These are phyloP conservation scores for Drosophila pallidifrons DNA, from an alignment of 1,140 invertebrate genomes.

Conservation along the genomic window DNA sequence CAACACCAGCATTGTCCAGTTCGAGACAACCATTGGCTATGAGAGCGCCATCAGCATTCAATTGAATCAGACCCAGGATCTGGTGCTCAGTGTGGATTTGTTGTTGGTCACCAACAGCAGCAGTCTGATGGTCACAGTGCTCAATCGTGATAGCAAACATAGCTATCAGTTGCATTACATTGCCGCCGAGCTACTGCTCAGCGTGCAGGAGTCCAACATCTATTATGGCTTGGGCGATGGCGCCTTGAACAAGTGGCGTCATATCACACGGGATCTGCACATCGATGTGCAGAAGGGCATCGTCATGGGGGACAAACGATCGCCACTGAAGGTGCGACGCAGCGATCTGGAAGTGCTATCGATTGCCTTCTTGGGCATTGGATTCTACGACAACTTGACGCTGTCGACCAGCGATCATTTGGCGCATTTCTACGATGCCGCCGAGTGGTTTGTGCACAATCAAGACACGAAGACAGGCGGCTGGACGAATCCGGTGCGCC, in stretches of 20 bases:
- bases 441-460: constrained; percentile 95
- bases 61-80: constrained; percentile 90
- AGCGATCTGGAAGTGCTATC: constrained; percentile 89
- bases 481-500: constrained; percentile 94
- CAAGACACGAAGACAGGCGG: constrained; percentile 93
- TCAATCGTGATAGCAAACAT: constrained; percentile 91
- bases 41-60: constrained; percentile 89
- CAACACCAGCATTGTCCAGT: constrained; percentile 88
- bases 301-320: constrained; percentile 88
- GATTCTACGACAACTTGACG: constrained; percentile 93
- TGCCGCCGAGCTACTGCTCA: constrained; percentile 90
- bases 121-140: constrained; percentile 91
- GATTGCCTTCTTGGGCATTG: constrained; percentile 87
- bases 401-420: constrained; percentile 93
- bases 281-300: constrained; percentile 97
- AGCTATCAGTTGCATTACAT: constrained; percentile 94
- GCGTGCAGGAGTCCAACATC: constrained; percentile 91
- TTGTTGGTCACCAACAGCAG: constrained; percentile 91
- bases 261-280: constrained; percentile 94
- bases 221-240: constrained; percentile 94
- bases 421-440: constrained; percentile 95
- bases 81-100: constrained; percentile 92
- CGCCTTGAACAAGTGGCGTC: constrained; percentile 89
- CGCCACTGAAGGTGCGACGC: constrained; percentile 88
- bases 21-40: constrained; percentile 89